Evolutionary conservation across 2,888 invertebrate species (phyloP), one percentile per base, ranked within the genome.

Genomic region (Zhuqinia jingwanae): DNA sequence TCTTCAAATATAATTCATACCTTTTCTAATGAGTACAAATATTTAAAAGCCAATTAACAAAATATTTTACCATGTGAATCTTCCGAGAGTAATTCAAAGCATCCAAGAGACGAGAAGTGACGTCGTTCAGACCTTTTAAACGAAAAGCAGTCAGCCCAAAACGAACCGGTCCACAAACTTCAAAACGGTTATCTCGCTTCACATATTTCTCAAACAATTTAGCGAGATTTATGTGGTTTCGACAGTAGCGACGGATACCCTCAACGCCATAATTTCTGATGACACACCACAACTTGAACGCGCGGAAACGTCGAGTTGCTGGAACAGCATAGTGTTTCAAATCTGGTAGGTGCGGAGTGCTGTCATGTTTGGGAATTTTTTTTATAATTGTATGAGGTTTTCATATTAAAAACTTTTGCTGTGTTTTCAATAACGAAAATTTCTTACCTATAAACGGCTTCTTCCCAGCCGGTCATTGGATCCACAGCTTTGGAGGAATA

Each of bases 31-130:
- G n/a, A n/a, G n/a, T n/a, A n/a, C n/a, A n/a, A n/a, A n/a, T n/a
- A n/a, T n/a, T n/a, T n/a, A n/a, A n/a, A n/a, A n/a, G n/a, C n/a
- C n/a, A n/a, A n/a, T 22, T 22, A 56, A 22, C 20, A 56, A 15
- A 11, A 50, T 13, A 11, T n/a, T 30, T 30, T 53, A 96, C 96
- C 96, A 97, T 96, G 92, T 97, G 96, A 79, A 97, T 93, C 91
- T 95, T 95, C 0, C 97, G 96, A 0, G 96, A 95, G 20, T 95
- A 95, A 92, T 97, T 97, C 88, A 97, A 95, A 79, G 94, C 94
- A 0, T 96, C 96, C 80, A 97, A 92, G 5, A 97, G 93, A 83
- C 95, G 94, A 92, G 96, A 95, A 91, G 97, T 97, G 6, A 95
- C 92, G 80, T 94, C 94, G 92, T 97, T 96, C 25, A 94, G 93